Evolutionary conservation across 1,140 invertebrate genomes (phyloP).

Genomic region (Doryteuthis pealeii): DNA sequence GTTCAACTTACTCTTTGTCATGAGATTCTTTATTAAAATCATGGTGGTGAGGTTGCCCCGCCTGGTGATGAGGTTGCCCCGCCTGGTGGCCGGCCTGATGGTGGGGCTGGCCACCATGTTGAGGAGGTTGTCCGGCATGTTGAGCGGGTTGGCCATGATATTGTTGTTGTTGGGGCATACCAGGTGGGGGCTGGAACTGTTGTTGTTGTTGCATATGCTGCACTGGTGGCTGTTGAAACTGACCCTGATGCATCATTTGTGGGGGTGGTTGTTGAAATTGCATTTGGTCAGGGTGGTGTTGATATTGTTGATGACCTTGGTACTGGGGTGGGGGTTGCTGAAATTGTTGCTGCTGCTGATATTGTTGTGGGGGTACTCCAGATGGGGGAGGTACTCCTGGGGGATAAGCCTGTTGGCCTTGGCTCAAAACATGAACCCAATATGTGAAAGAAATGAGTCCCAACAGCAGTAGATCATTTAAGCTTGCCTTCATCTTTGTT

Average conservation of each 20-base stretch:
- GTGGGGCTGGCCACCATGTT: slow-evolving; percentile 13
- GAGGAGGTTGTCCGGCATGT: slow-evolving; percentile 17
- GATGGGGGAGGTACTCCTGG: slow-evolving; percentile 11
- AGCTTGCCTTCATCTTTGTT: no score
- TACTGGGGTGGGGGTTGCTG: slow-evolving; percentile 1
- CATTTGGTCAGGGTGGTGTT: not conserved
- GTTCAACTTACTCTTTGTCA: slow-evolving; percentile 3
- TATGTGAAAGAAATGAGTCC: not conserved
- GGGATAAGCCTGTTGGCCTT: slow-evolving; percentile 5
- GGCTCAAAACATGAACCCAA: slow-evolving; percentile 6
- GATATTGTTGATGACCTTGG: not conserved
- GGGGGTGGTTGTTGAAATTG: not conserved
- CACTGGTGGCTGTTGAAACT: not conserved
- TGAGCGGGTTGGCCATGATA: slow-evolving; percentile 8
- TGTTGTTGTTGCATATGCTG: not conserved
- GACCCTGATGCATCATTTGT: slow-evolving; percentile 15
- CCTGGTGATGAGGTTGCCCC: slow-evolving; percentile 17
- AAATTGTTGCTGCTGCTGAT: slow-evolving; percentile 27
- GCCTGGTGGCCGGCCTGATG: slow-evolving; percentile 11
- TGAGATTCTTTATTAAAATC: slow-evolving; percentile 8
- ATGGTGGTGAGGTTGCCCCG: slow-evolving; percentile 2
- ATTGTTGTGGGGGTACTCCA: slow-evolving; percentile 26
- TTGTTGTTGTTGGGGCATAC: not conserved
- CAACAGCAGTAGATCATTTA: not conserved
- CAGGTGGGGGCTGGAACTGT: not conserved